Evolutionary conservation across 2,888 invertebrate genomes (phyloP), one percentile per base, ranked within the genome.

Genomic region (Rosalia funebris): DNA sequence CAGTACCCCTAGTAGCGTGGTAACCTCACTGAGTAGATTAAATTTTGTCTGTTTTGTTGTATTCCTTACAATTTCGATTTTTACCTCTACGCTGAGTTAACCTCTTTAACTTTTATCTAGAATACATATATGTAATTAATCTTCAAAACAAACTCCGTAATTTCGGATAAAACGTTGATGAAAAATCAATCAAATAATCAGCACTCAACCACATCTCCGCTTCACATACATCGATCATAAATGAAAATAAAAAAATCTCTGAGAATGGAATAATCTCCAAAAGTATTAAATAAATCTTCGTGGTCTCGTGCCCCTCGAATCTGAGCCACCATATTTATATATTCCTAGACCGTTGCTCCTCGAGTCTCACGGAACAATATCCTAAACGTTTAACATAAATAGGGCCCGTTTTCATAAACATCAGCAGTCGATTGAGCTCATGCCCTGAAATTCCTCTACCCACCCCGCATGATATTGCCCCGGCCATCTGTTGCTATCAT

Each of bases 401-500:
- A 50, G 20, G 39, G 37, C 25, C 50, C 20, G 50, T 39, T 50
- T 50, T 50, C 50, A 50, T 50, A 50, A 50, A 50, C 41, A 50
- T 50, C 50, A 16, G 39, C 53, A 16, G 41, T 20, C 20, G 48
- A 50, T 37, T 37, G 47, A 32, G 34, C 37, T 15, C 42, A 42
- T 42, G 32, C 11, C 32, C 36, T 39, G 50, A 15, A 39, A 32
- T 41, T n/a, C 39, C 15, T 12, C 39, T 15, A 19, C 15, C 32
- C 42, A 15, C 39, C 53, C 53, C 31, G 32, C 53, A 53, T 20
- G 32, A 53, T 53, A 53, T 53, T 19, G 42, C 42, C 53, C 53
- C 44, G 36, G 57, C 53, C 69, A 69, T 63, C 69, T 69, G 69
- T 67, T 69, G 68, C 66, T 63, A 50, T 46, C 61, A 48, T 62